A percentile compares a stretch with the other conserved stretches of the same genome.
Evolutionary conservation across 2,797 vertebrate genomes (phyloP).

Genomic region (Onychomys leucogaster): DNA sequence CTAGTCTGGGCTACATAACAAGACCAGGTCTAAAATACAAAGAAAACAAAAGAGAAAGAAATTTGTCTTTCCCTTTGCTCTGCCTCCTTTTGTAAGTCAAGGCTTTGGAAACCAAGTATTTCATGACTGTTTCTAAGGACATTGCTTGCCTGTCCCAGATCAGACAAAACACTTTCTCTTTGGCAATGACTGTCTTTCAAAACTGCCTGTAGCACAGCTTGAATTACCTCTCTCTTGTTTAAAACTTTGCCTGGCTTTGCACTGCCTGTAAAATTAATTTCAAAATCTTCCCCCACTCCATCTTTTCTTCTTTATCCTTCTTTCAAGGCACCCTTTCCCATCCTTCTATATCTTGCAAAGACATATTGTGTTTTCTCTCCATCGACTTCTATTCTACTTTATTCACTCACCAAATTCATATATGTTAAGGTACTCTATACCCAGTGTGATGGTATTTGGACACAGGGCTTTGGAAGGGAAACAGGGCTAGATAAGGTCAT

Average conservation of each 20-base stretch:
- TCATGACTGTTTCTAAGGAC: neutral
- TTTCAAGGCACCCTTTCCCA: neutral
- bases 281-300: neutral
- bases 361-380: neutral
- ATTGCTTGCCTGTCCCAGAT: neutral
- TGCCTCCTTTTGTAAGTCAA: neutral
- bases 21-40: neutral
- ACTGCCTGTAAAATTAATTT: neutral
- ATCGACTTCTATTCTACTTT: neutral
- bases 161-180: neutral
- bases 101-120: neutral
- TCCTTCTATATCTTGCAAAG: neutral
- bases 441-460: neutral
- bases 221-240: neutral
- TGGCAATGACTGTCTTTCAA: constrained; percentile 8
- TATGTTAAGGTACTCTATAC: neutral
- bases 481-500: neutral
- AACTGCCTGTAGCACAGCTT: neutral
- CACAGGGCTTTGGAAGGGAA: neutral
- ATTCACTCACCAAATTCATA: neutral
- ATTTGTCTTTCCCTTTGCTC: neutral
- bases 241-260: neutral
- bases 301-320: neutral
- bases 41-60: neutral
- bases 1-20: neutral